Conservation (phyloP, 53 echinoderm and acorn worm genomes). For the Mesocentrotus franciscanus region DNA sequence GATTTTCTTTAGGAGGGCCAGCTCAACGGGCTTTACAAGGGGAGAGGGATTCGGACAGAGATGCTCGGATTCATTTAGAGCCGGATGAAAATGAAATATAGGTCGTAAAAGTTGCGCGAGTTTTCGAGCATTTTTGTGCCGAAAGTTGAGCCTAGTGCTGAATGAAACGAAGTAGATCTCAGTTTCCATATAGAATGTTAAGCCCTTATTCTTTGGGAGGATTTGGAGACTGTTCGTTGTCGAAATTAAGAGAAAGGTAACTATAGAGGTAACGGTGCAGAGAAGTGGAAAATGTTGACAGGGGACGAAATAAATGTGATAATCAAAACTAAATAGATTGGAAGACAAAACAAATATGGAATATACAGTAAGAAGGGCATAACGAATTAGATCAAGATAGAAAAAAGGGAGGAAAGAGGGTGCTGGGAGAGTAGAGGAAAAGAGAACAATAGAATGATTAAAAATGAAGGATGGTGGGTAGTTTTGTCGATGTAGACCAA, state of each 20-base stretch:
- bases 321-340: neutral
- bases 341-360: neutral
- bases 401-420: neutral
- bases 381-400: neutral
- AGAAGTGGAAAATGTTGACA: neutral
- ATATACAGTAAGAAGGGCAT: neutral
- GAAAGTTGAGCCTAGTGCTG: conserved; percentile 22
- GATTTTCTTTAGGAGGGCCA: conserved; percentile 27
- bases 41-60: neutral
- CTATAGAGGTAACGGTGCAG: neutral
- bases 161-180: neutral
- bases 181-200: neutral
- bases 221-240: neutral
- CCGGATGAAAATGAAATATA: neutral
- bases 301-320: neutral
- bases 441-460: neutral
- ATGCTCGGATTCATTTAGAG: neutral
- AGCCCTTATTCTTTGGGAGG: neutral
- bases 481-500: too few relatives aligned
- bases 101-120: conserved; percentile 18
- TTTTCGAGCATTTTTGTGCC: conserved; percentile 31
- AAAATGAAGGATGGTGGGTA: neutral
- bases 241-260: neutral
- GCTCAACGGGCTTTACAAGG: neutral
- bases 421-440: neutral